Conservation (phyloP, 2,113 vertebrate species). For the Blennius ocellaris region DNA sequence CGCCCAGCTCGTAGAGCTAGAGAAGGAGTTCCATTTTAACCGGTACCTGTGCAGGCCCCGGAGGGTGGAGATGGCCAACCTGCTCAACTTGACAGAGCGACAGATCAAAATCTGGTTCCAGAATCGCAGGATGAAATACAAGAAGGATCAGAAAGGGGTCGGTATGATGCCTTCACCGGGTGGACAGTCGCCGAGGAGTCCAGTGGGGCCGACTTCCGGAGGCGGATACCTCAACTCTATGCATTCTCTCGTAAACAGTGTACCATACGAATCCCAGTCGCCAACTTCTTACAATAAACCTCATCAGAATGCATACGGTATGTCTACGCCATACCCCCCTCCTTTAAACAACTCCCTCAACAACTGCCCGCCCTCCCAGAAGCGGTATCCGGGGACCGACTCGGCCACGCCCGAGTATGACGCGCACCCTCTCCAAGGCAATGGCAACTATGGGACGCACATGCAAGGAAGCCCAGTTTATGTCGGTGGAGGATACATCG, state of each 20-base stretch:
- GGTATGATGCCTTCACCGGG: conserved; percentile 97
- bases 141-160: conserved; percentile 98
- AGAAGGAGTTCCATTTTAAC: conserved; percentile 99
- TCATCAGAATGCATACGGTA: conserved; percentile 91
- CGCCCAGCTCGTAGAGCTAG: conserved; percentile 98
- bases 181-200: conserved; percentile 94
- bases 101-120: conserved; percentile 99
- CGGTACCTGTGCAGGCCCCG: conserved; percentile 97
- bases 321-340: conserved; percentile 90
- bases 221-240: conserved; percentile 94
- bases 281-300: conserved; percentile 94
- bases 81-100: conserved; percentile 97
- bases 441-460: conserved; percentile 93
- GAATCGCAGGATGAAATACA: conserved; percentile 99
- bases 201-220: conserved; percentile 87
- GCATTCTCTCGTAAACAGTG: conserved; percentile 97
- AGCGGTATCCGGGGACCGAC: conserved; percentile 90
- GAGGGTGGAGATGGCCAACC: conserved; percentile 97
- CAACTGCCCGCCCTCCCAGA: conserved; percentile 93
- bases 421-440: conserved; percentile 92
- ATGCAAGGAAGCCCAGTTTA: conserved; percentile 98
- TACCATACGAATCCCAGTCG: conserved; percentile 93
- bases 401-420: conserved; percentile 94
- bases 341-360: conserved; percentile 90
- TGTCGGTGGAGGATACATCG: conserved; percentile 94